Percentiles rank a stretch among this genome's conserved stretches.
Conservation (phyloP, 2,797 vertebrate genomes). For the Oreortyx pictus region DNA sequence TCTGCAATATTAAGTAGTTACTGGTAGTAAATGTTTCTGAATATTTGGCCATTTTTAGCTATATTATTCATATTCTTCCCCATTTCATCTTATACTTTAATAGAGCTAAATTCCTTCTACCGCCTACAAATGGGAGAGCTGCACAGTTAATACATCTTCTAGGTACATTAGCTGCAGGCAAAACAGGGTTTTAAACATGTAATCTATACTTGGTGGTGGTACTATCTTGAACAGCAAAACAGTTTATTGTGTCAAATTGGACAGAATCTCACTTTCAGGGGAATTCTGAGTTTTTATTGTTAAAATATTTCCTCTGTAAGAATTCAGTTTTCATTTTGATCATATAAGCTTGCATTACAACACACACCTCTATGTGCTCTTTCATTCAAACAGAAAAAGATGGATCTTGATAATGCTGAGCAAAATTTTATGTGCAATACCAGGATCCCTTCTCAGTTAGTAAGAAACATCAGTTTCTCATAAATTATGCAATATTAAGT, state of each 20-base stretch:
- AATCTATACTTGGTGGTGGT: slow-evolving; percentile 53
- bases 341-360: neutral
- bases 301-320: slow-evolving; percentile 2
- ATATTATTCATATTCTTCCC: neutral
- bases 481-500: neutral
- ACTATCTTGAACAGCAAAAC: slow-evolving; percentile 24
- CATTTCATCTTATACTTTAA: neutral
- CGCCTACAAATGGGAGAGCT: neutral
- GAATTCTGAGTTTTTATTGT: slow-evolving; percentile 14
- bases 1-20: neutral
- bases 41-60: neutral
- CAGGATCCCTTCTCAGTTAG: neutral
- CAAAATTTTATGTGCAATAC: neutral
- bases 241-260: slow-evolving; percentile 47
- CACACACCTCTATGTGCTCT: neutral
- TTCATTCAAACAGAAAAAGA: slow-evolving; percentile 11
- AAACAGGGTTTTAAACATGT: neutral
- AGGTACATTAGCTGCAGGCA: slow-evolving; percentile 42
- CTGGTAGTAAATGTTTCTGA: neutral
- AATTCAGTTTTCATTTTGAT: slow-evolving; percentile 10
- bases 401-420: neutral
- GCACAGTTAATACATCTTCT: slow-evolving; percentile 45
- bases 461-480: neutral
- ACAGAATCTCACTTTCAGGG: slow-evolving; percentile 35
- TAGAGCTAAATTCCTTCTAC: neutral